These are phyloP conservation scores for Aleiodes sp. DNA, from an alignment of 1,140 invertebrate genomes.

Conservation along the genomic window DNA sequence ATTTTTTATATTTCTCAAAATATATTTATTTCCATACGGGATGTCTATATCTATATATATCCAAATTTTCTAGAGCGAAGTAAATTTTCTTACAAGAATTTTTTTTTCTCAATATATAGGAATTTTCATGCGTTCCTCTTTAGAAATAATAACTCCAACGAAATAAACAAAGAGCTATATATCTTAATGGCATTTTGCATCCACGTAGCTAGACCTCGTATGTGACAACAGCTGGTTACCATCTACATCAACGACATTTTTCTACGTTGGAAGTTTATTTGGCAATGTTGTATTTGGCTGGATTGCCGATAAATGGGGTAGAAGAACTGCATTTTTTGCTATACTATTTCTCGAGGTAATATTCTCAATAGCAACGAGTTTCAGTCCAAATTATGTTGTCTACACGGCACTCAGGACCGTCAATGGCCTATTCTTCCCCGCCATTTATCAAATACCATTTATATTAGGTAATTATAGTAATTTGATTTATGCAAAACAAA, in stretches of 20 bases:
- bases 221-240: slow-evolving; percentile 75
- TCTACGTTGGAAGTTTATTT: slow-evolving; percentile 76
- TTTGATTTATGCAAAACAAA: too few relatives aligned
- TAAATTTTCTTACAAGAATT: too few relatives aligned
- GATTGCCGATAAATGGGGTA: slow-evolving; percentile 77
- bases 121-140: too few relatives aligned
- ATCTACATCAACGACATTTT: slow-evolving; percentile 72
- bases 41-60: too few relatives aligned
- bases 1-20: too few relatives aligned
- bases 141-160: too few relatives aligned
- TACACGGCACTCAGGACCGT: slow-evolving; percentile 73
- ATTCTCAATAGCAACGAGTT: slow-evolving; percentile 74
- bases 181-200: slow-evolving; percentile 63
- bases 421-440: slow-evolving; percentile 77
- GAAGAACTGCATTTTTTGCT: slow-evolving; percentile 74
- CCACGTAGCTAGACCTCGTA: slow-evolving; percentile 73
- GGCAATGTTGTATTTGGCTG: slow-evolving; percentile 77
- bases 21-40: too few relatives aligned
- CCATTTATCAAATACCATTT: slow-evolving; percentile 76
- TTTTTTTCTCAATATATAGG: too few relatives aligned
- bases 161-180: slow-evolving; percentile 17
- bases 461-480: slow-evolving; percentile 67
- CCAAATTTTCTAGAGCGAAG: too few relatives aligned
- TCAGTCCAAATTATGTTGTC: slow-evolving; percentile 73
- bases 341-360: slow-evolving; percentile 75